Conservation (phyloP, 1,140 invertebrate species). For the Philotrypesis tridentata region DNA sequence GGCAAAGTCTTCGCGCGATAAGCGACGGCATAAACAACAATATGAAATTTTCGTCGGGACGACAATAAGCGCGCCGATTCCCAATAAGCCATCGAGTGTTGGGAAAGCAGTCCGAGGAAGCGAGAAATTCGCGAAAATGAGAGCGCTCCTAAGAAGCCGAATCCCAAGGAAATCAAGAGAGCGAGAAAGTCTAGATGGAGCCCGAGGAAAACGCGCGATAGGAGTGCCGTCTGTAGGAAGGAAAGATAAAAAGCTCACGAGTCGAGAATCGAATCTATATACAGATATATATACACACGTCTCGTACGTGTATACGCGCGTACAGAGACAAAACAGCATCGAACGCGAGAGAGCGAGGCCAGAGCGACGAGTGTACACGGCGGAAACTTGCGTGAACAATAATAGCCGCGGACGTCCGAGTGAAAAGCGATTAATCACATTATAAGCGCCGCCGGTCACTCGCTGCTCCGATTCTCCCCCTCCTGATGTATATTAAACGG, state of each 20-base stretch:
- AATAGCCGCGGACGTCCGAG: slow-evolving; percentile 25
- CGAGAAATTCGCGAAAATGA: too few species aligned
- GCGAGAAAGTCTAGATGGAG: neutral
- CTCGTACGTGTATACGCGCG: too few species aligned
- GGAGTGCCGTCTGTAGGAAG: neutral
- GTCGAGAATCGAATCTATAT: neutral
- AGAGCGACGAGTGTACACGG: neutral
- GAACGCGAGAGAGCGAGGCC: neutral
- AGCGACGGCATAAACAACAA: too few species aligned
- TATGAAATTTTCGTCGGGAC: too few species aligned
- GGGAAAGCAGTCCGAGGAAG: too few species aligned
- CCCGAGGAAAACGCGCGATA: neutral
- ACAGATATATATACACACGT: too few species aligned
- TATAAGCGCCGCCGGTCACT: slow-evolving; percentile 2
- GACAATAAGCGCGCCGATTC: too few species aligned
- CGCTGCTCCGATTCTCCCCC: neutral
- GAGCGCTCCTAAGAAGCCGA: neutral
- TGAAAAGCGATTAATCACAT: slow-evolving; percentile 41
- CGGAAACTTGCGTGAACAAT: slow-evolving; percentile 25
- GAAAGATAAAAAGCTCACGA: neutral
- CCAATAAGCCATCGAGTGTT: too few species aligned
- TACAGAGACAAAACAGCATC: too few species aligned
- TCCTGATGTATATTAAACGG: neutral
- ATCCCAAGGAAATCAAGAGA: slow-evolving; percentile 1
- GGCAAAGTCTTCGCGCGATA: too few species aligned